phyloP scores from a whole-genome alignment of 1,140 invertebrate species.

The Cotesia chilonis region DNA sequence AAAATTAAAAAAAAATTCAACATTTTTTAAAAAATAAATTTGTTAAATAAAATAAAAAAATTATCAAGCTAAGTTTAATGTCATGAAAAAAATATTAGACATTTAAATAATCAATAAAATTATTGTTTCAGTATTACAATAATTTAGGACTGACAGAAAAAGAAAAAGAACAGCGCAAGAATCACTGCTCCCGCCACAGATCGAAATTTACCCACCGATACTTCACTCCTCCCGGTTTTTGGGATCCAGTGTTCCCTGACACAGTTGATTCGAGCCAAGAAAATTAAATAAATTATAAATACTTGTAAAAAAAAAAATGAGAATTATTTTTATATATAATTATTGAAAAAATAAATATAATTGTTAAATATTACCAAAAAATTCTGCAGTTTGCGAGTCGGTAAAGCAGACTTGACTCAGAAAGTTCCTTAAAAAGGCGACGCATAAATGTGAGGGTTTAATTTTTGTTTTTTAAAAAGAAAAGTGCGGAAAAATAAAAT shows the following conservation, averaged over 20 bases:
- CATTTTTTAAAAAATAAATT: constrained; percentile 3
- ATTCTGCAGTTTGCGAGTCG: no score
- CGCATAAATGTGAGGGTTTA: no score
- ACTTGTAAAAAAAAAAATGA: no score
- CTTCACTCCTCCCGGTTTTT: constrained; percentile 60
- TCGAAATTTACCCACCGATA: constrained; percentile 54
- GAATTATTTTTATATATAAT: no score
- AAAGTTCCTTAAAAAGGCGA: no score
- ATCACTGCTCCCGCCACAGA: constrained; percentile 65
- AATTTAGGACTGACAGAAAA: constrained; percentile 51
- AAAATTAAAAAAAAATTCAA: background rate
- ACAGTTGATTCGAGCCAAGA: constrained; percentile 31
- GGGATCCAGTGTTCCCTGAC: constrained; percentile 57
- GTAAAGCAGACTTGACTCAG: no score
- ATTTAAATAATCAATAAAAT: constrained; percentile 25
- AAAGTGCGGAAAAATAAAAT: no score
- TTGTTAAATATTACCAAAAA: no score
- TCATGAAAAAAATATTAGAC: constrained; percentile 2
- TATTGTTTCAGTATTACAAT: constrained; percentile 61
- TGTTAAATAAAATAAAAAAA: no score
- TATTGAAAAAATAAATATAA: no score
- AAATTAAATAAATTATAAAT: background rate
- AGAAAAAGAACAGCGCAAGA: constrained; percentile 55
- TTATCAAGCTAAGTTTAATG: background rate
- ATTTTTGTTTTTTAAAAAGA: no score